A percentile compares a stretch with the other conserved stretches of the same genome.
phyloP scores from a whole-genome alignment of 2,888 invertebrate genomes.

The Pardosa pseudoannulata region DNA sequence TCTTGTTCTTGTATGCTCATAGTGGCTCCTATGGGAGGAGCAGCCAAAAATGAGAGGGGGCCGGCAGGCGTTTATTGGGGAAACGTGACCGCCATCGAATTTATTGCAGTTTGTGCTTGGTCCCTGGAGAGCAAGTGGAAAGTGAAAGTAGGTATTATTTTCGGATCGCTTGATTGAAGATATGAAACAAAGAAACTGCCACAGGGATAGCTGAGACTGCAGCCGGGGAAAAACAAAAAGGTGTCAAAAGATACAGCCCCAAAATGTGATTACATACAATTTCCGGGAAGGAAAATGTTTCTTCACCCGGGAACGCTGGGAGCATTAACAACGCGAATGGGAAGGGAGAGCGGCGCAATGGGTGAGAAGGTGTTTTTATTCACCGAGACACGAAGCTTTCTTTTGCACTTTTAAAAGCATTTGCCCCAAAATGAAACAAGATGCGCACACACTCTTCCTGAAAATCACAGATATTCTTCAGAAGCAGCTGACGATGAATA shows the following conservation, averaged over 20 bases:
- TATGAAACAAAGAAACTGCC: constrained; percentile 65
- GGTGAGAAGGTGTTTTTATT: constrained; percentile 30
- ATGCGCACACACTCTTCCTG: not conserved
- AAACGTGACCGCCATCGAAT: constrained; percentile 42
- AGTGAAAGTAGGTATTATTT: constrained; percentile 66
- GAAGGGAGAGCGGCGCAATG: not conserved
- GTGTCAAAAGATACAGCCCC: constrained; percentile 64
- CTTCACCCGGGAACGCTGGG: constrained; percentile 33
- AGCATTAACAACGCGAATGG: constrained; percentile 45
- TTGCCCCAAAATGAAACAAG: not conserved
- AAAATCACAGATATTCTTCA: no score
- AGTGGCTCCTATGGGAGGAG: constrained; percentile 2
- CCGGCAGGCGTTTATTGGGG: constrained; percentile 20
- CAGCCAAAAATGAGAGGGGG: constrained; percentile 18
- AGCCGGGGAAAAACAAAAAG: constrained; percentile 46
- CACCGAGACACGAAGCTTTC: constrained; percentile 26
- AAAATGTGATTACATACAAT: constrained; percentile 66
- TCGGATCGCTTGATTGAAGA: constrained; percentile 64
- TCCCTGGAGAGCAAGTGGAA: constrained; percentile 53
- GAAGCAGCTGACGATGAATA: not conserved
- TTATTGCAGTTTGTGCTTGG: constrained; percentile 51
- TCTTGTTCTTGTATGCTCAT: not conserved
- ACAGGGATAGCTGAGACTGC: constrained; percentile 47
- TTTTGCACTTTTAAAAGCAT: constrained; percentile 20
- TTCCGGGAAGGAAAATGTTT: constrained; percentile 48